Evolutionary conservation across 2,888 invertebrate species (phyloP).

Genomic region (Drosophila basisetae): DNA sequence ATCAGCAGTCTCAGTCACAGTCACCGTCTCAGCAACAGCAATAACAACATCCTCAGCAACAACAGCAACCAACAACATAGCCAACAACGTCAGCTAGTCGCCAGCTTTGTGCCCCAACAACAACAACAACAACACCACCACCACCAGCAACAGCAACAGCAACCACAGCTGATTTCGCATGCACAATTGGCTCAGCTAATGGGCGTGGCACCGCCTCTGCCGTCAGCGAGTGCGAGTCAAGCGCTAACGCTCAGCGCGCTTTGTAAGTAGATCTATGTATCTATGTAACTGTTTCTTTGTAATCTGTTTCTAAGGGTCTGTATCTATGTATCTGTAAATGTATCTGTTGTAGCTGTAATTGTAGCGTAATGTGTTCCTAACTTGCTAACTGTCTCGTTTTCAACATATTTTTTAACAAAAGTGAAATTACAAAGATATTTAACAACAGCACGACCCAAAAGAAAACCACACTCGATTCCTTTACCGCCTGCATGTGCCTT

Average conservation of each 20-base stretch:
- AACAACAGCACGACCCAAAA: conserved; percentile 21
- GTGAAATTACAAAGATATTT: conserved; percentile 1
- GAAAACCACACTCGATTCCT: not conserved
- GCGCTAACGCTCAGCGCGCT: conserved; percentile 84
- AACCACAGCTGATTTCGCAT: conserved; percentile 47
- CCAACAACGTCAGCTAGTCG: conserved; percentile 51
- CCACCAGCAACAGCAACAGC: conserved; percentile 21
- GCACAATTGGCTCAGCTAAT: conserved; percentile 74
- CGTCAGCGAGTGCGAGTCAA: conserved; percentile 69
- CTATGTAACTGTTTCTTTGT: conserved; percentile 10
- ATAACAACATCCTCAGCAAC: conserved; percentile 53
- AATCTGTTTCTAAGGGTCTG: conserved; percentile 1
- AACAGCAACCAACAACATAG: conserved; percentile 50
- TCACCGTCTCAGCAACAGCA: conserved; percentile 53
- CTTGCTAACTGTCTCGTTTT: conserved; percentile 28
- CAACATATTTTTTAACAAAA: conserved; percentile 10
- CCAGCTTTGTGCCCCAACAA: conserved; percentile 28
- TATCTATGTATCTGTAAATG: conserved; percentile 14
- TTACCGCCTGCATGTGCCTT: conserved; percentile 55
- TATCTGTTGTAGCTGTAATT: conserved; percentile 21
- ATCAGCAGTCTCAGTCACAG: conserved; percentile 58
- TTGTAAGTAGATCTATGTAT: conserved; percentile 82
- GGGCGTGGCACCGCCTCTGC: conserved; percentile 70
- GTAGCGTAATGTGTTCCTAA: conserved; percentile 31
- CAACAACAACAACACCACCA: conserved; percentile 26